Base-by-base conservation (phyloP, 2,113 vertebrate genomes). In the Vidua chalybeata region DNA sequence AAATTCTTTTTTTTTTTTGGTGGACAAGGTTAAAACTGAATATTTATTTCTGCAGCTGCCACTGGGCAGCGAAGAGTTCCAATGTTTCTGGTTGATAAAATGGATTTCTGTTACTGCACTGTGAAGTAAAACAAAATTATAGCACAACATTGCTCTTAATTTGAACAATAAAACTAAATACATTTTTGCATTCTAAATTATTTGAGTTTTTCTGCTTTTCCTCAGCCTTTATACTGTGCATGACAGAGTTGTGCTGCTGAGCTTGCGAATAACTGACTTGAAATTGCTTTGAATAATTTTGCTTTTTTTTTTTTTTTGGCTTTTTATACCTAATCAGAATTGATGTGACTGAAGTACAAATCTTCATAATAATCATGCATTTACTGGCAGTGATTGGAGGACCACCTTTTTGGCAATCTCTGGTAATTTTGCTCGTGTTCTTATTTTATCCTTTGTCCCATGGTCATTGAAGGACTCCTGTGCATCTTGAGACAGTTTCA, bases 271-370 rank as follows among this genome's bases (percentile, higher is more conserved):
- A 90, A 97, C 96, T 91, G 95, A 96, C 89, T 86, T 84, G 87
- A 97, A 97, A 96, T 97, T 91, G 97, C 97, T 98, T 96, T 93
- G 77, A 97, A 72, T 98, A 98, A 99, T 97, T 97, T 71, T 98
- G 97, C 97, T 96, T 97, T 51, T 97, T 95, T 35, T 35, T 35
- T 35, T 35, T 94, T 92, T 97, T 97, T 97, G 97, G 96, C 98
- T 97, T 97, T 98, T 97, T 98, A 91, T 97, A 97, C 97, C 97
- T 98, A 97, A 98, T 98, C 98, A 99, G 99, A 98, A 99, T 99
- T 98, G 99, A 99, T 98, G 99, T 99, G 98, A 99, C 99, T 97
- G 99, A 99, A 98, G 99, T 99, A 95, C 99, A 99, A 98, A 99
- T 99, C 99, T 99, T 99, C 99, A 99, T 99, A 97, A 99, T 99